These are phyloP conservation scores for Saxidomus purpurata DNA, from an alignment of 1,140 invertebrate genomes.

Conservation along the genomic window DNA sequence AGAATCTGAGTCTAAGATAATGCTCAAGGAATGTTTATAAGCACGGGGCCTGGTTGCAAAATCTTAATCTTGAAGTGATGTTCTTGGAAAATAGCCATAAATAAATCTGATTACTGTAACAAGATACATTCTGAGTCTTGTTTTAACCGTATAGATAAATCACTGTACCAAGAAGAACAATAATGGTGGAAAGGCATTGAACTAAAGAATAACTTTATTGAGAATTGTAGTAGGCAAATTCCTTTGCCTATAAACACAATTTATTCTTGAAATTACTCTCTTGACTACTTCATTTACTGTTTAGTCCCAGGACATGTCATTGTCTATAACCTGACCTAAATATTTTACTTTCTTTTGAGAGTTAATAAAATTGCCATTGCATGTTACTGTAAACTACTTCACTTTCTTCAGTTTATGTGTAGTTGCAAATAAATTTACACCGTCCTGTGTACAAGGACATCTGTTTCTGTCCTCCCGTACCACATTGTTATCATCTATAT, in stretches of 20 bases:
- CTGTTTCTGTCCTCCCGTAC: too few species aligned
- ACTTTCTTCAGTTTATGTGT: background rate
- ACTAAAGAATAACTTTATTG: background rate
- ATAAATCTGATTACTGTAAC: background rate
- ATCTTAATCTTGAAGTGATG: too few species aligned
- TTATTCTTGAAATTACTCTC: background rate
- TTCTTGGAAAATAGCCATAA: background rate
- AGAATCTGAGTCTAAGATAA: too few species aligned
- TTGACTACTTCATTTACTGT: slow-evolving; percentile 5
- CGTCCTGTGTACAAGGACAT: too few species aligned
- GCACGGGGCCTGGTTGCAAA: too few species aligned
- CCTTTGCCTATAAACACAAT: background rate
- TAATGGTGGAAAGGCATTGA: background rate
- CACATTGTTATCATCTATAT: too few species aligned
- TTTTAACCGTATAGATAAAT: too few species aligned
- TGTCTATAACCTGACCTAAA: slow-evolving; percentile 4
- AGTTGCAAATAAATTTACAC: background rate
- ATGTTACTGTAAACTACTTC: background rate
- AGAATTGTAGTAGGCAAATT: background rate
- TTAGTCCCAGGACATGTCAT: background rate
- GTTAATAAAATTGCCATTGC: background rate
- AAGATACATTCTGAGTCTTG: too few species aligned
- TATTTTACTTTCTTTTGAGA: background rate
- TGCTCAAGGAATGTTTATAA: too few species aligned
- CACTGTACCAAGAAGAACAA: background rate